Base-by-base conservation (phyloP, 2,888 invertebrate species). In the Microplitis deprimator region DNA sequence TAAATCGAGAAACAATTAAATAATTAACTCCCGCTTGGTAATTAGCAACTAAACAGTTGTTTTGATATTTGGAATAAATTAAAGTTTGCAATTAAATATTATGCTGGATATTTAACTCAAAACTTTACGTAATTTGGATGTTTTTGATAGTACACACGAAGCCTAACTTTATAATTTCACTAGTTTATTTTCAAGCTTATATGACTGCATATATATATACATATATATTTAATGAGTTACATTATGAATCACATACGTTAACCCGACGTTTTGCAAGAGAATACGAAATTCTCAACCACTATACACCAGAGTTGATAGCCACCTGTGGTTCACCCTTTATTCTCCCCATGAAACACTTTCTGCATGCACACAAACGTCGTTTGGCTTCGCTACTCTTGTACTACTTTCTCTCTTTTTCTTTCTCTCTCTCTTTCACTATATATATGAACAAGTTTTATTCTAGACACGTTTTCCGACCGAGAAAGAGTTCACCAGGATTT, bases 291-390 rank as follows among this genome's bases (percentile, higher is more conserved):
- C 69, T 73, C 72, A 50, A 77, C 68, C 77, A 73, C 77, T 69
- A 61, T 64, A 50, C 71, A 50, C 29, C 62, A 64, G 62, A 69
- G 75, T 75, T 78, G 67, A 76, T 78, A 73, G 74, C 78, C 80
- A 78, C 78, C 77, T 80, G 80, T 77, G 71, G 73, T 80, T 68
- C 77, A 72, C 13, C 41, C 29, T 7, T 67, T 83, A 81, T 82
- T 83, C 81, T 69, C 73, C 80, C 74, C 71, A 73, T 76, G 80
- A 80, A 77, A 78, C 69, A 76, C 77, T 75, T 77, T 77, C 73
- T 78, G 69, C 70, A 76, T 71, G 67, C 67, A 77, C 59, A 73
- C 73, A 73, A 50, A 38, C 72, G n/a, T 41, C 68, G 67, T 64
- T 62, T 70, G 50, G 40, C 61, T 41, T 39, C 59, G 60, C 69